These are phyloP conservation scores for Drosophila quinaria DNA, from an alignment of 2,888 invertebrate species.

Conservation along the genomic window DNA sequence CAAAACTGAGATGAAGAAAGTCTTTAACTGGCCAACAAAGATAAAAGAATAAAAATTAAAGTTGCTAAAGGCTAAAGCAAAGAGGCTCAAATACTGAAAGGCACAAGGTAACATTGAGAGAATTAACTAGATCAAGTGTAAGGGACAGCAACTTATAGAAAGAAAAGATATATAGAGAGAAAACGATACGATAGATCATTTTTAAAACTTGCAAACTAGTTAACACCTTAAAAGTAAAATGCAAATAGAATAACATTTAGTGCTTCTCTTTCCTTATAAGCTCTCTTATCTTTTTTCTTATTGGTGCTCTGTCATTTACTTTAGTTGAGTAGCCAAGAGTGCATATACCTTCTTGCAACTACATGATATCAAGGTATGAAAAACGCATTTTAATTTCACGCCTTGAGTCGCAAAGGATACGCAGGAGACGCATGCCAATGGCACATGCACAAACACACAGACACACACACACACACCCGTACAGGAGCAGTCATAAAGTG, in stretches of 20 bases:
- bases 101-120: not conserved
- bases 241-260: not conserved
- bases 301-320: not conserved
- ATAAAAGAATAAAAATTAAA: not conserved
- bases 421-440: constrained; percentile 36
- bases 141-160: not conserved
- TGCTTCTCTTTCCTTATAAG: not conserved
- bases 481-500: constrained; percentile 61
- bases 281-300: not conserved
- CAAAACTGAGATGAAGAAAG: not conserved
- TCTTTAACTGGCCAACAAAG: not conserved
- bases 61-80: not conserved
- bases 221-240: not conserved
- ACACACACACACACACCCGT: constrained; percentile 1
- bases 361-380: constrained; percentile 29
- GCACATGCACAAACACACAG: constrained; percentile 8
- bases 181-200: not conserved
- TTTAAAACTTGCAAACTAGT: not conserved
- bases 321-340: not conserved
- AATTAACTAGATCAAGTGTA: not conserved
- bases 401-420: constrained; percentile 54
- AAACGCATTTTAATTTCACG: constrained; percentile 70
- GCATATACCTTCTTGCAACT: constrained; percentile 12
- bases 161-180: not conserved
- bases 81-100: not conserved